Conservation (phyloP, 2,797 vertebrate genomes). For the Oreochromis grahami region DNA sequence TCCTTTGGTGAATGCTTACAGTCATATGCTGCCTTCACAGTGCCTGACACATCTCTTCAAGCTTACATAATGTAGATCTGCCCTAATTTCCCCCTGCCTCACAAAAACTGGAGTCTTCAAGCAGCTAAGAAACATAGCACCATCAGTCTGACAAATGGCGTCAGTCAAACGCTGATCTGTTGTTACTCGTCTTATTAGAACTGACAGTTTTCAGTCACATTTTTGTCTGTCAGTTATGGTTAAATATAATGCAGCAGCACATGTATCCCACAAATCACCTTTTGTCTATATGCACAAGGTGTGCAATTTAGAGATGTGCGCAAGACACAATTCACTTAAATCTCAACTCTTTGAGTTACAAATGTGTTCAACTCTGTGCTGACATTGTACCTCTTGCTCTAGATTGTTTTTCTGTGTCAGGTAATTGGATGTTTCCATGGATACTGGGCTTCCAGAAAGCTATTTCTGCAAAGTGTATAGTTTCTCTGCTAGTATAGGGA, state of each 20-base stretch:
- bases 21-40: slow-evolving; percentile 70
- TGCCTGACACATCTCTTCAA: slow-evolving; percentile 73
- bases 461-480: slow-evolving; percentile 43
- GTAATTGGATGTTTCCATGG: slow-evolving; percentile 74
- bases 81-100: slow-evolving; percentile 70
- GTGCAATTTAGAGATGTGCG: neutral
- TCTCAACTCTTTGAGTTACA: slow-evolving; percentile 13
- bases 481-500: slow-evolving; percentile 26
- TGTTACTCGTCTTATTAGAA: slow-evolving; percentile 13
- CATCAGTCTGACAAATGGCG: slow-evolving; percentile 45
- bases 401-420: slow-evolving; percentile 48
- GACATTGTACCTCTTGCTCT: slow-evolving; percentile 13
- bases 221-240: neutral
- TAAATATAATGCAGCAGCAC: neutral
- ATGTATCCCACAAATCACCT: neutral
- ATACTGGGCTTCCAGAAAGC: slow-evolving; percentile 50
- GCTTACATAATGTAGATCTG: slow-evolving; percentile 81
- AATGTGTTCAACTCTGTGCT: slow-evolving; percentile 27
- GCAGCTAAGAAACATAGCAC: slow-evolving; percentile 50
- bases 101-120: slow-evolving; percentile 54
- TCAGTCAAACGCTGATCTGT: slow-evolving; percentile 42
- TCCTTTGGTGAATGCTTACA: slow-evolving; percentile 60
- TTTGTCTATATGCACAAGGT: neutral
- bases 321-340: neutral
- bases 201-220: neutral